Evolutionary conservation across 1,140 invertebrate genomes (phyloP), one percentile per base, ranked within the genome.

Genomic region (Lucilia cuprina): DNA sequence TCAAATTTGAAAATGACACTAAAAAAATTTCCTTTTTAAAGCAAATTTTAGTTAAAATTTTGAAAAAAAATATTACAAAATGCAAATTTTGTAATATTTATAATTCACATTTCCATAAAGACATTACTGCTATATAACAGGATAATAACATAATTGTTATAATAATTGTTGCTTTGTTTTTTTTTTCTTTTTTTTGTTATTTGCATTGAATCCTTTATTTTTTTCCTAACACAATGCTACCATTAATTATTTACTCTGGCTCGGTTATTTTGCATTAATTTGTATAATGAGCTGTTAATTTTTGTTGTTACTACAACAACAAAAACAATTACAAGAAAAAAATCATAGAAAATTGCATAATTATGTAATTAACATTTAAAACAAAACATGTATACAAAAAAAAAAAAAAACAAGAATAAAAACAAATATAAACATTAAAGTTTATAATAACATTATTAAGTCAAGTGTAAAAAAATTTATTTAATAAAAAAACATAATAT

Each of bases 351-450:
- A 89, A 88, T 86, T 89, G 89, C 88, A 89, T 89, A 90, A 90
- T 90, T 89, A 89, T 90, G 87, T 89, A 89, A 89, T 89, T 89
- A 90, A 90, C 88, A 89, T 88, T 88, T 88, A 89, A 89, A 88
- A 49, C 41, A 49, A 80, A 80, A n/a, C 34, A 9, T n/a, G 21
- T 14, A 78, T 9, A 80, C 47, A 50, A 30, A 50, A 50, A 80
- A 49, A 80, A 47, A 34, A 77, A 80, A 35, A 4, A 75, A 30
- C n/a, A 34, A 1, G 74, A 77, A 41, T 41, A 78, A 80, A 80
- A 49, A 80, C 41, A 9, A 9, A 4, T 25, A 80, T 21, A 10
- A 19, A n/a, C 65, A 30, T 25, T 50, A 47, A 80, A 80, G 77
- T 41, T 80, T 80, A 80, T 80, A 49, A 49, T n/a, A 25, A 50